A percentile compares a stretch with the other conserved stretches of the same genome.
Conservation (phyloP, 2,113 vertebrate species). For the human (Homo sapiens) region DNA sequence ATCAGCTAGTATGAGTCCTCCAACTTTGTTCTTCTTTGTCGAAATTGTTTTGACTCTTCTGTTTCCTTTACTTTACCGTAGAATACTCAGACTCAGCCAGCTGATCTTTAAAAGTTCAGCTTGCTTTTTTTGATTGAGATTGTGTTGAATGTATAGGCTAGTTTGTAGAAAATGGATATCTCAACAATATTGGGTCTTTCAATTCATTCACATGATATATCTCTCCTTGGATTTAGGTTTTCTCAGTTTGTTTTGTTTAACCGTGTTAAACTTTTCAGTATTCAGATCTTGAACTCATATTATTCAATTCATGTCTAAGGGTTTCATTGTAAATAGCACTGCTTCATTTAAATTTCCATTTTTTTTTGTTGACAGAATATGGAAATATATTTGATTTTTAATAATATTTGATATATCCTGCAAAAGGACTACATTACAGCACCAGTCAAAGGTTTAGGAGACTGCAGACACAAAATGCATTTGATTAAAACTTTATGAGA, state of each 20-base stretch:
- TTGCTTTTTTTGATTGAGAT: neutral
- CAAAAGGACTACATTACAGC: neutral
- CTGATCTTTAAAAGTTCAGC: neutral
- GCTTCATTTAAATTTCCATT: neutral
- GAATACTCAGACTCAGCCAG: neutral
- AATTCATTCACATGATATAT: neutral
- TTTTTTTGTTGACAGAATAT: neutral
- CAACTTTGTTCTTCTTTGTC: neutral
- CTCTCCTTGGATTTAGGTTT: neutral
- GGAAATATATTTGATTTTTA: neutral
- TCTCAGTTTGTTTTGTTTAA: neutral
- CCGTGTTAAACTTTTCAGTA: neutral
- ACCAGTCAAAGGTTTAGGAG: neutral
- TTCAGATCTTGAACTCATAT: neutral
- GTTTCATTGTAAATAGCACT: neutral
- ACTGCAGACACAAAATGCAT: neutral
- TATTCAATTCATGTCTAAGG: neutral
- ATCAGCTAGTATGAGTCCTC: neutral
- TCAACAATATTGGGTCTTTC: neutral
- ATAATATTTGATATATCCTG: neutral
- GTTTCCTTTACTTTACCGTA: neutral
- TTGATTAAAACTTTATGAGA: neutral
- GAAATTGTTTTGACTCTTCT: neutral
- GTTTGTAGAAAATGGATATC: neutral
- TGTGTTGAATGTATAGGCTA: neutral